Percentiles rank a stretch among this genome's conserved stretches.
Conservation (phyloP, 2,888 invertebrate genomes). For the Octonoba sinensis region DNA sequence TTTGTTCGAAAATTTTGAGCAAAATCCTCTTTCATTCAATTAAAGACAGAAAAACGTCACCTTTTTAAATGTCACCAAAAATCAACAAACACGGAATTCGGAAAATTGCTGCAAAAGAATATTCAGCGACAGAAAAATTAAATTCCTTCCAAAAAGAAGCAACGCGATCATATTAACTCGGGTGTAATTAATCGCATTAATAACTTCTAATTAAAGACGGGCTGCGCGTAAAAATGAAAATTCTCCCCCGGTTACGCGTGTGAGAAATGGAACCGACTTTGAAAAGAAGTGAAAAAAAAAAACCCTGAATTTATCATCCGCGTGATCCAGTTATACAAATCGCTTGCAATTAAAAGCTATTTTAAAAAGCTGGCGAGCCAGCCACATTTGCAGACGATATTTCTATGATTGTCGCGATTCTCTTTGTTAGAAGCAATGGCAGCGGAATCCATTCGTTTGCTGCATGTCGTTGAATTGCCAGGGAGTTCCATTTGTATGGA, state of each 20-base stretch:
- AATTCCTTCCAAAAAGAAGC: slow-evolving; percentile 46
- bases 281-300: slow-evolving; percentile 20
- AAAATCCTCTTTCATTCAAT: no score
- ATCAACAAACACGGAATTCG: slow-evolving; percentile 36
- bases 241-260: slow-evolving; percentile 44
- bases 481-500: slow-evolving; percentile 29
- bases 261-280: slow-evolving; percentile 16
- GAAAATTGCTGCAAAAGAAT: slow-evolving; percentile 19
- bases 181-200: slow-evolving; percentile 63
- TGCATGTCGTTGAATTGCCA: no score
- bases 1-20: no score
- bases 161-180: slow-evolving; percentile 59
- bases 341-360: slow-evolving; percentile 61
- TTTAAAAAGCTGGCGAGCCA: slow-evolving; percentile 52
- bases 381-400: slow-evolving; percentile 18
- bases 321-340: slow-evolving; percentile 61
- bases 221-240: slow-evolving; percentile 58
- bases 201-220: slow-evolving; percentile 64
- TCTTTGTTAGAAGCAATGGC: slow-evolving; percentile 21
- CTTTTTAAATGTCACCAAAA: slow-evolving; percentile 38
- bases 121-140: slow-evolving; percentile 30
- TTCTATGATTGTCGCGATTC: slow-evolving; percentile 30
- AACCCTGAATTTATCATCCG: slow-evolving; percentile 54
- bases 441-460: no score
- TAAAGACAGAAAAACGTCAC: slow-evolving; percentile 11